Base-by-base conservation (phyloP, 2,797 vertebrate genomes). In the Lutjanus argentimaculatus region DNA sequence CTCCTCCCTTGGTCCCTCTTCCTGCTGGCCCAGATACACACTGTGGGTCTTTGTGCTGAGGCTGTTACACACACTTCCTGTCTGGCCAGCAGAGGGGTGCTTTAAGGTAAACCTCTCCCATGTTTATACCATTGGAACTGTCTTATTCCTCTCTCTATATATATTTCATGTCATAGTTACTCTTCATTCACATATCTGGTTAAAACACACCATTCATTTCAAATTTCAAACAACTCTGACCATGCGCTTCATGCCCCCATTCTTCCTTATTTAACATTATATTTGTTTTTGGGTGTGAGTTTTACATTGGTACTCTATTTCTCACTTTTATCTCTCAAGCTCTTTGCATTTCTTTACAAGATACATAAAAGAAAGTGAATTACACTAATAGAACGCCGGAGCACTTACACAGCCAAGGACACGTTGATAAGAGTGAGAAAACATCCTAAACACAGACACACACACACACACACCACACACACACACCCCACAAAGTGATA, bases 1-100 rank as follows among this genome's bases (percentile, higher is more conserved):
- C 87, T 90, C 85, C 85, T 85, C 83, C 78, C 82, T 85, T 21
- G 51, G 76, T 87, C 86, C 81, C 80, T 90, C 88, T 93, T 93
- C 90, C 91, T 92, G 89, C 91, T 92, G 91, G 85, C 89, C 87
- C 85, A 91, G 74, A 90, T 89, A 88, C 89, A 93, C 87, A 92
- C 91, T 93, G 92, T 90, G 80, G 88, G 83, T 89, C 91, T 94
- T 93, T 93, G 91, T 94, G 90, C 87, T 88, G 72, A 82, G 82
- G 80, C 87, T 88, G 84, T 91, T 90, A 90, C 85, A 91, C 85
- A 91, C 83, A 86, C 90, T 92, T 92, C 90, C 91, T 91, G 92
- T 90, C 90, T 93, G 92, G 87, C 88, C 77, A 83, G 88, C 75
- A 91, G 82, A 86, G 72, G 88, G 90, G 91, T 94, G 87, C 81